Conservation (phyloP, 2,888 invertebrate species). For the Dasysyrphus tricinctus region DNA sequence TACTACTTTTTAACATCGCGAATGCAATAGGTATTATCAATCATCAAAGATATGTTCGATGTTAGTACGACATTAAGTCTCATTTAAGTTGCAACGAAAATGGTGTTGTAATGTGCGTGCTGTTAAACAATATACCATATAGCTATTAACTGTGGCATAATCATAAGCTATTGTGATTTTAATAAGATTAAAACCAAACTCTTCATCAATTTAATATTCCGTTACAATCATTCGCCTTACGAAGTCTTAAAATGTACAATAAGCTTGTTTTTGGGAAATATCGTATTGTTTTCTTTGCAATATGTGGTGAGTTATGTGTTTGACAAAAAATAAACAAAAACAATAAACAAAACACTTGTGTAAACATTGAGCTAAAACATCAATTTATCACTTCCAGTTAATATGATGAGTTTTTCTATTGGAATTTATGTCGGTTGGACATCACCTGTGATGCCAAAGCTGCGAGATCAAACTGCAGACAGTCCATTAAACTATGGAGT, state of each 20-base stretch:
- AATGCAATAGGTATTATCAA: background rate
- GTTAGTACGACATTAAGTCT: background rate
- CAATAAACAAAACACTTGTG: background rate
- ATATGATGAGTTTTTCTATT: constrained; percentile 87
- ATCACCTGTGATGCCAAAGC: constrained; percentile 87
- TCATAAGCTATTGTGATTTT: no score
- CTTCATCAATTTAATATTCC: no score
- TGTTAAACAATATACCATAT: background rate
- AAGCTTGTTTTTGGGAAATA: background rate
- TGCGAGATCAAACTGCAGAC: constrained; percentile 82
- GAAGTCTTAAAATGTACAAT: background rate
- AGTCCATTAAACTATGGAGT: constrained; percentile 83
- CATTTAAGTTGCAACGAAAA: background rate
- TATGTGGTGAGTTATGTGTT: constrained; percentile 9
- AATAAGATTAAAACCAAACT: no score
- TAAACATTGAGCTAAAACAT: background rate
- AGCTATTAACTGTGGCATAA: background rate
- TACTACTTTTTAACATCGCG: background rate
- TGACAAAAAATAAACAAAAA: no score
- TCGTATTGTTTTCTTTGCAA: constrained; percentile 20
- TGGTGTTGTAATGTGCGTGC: background rate
- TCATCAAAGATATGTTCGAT: background rate
- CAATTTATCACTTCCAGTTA: constrained; percentile 84
- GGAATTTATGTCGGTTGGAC: constrained; percentile 90
- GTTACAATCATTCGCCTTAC: no score